Evolutionary conservation across 2,888 invertebrate genomes (phyloP), one percentile per base, ranked within the genome.

Genomic region (Protonemura montana): DNA sequence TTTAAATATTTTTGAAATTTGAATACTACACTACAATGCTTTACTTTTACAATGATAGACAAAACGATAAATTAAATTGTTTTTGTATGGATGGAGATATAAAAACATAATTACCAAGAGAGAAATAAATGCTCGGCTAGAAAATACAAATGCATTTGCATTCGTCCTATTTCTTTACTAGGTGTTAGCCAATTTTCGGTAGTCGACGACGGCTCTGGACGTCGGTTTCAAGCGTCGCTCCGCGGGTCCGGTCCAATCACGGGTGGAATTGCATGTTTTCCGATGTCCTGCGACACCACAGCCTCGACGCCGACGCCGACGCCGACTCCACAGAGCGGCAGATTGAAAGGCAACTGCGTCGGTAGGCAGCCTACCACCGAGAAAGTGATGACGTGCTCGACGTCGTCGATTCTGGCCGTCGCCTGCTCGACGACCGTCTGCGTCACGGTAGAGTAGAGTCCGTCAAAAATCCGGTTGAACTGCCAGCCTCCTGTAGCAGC

Each of bases 301-400:
- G 13, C 28, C 26, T 80, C 28, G 27, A 26, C 26, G 27, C 29
- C 26, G 29, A 16, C 27, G 83, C 28, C 42, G 77, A 21, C 78
- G 29, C 10, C 25, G 29, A 78, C 78, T 5, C 27, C 78, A 27
- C 90, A 90, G 82, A 88, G 88, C 42, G 90, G 89, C 29, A 92
- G 88, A 87, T 91, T 90, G 88, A 90, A 88, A 2, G 91, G 91
- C 85, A 91, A 88, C 82, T 88, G 88, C 29, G 90, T 89, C 7
- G 92, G 92, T 85, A 89, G 90, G 87, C 92, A 92, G 10, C 91
- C 91, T 87, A 90, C 90, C 7, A 92, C 90, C 21, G 91, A 91
- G 88, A 91, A 92, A 6, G 91, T 91, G 29, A 92, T 91, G 2
- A 91, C 90, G 0, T 90, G 90, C 82, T 90, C 88, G 0, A 91